Evolutionary conservation across 2,888 invertebrate genomes (phyloP).

Genomic region (Tetheella fluctuosa): DNA sequence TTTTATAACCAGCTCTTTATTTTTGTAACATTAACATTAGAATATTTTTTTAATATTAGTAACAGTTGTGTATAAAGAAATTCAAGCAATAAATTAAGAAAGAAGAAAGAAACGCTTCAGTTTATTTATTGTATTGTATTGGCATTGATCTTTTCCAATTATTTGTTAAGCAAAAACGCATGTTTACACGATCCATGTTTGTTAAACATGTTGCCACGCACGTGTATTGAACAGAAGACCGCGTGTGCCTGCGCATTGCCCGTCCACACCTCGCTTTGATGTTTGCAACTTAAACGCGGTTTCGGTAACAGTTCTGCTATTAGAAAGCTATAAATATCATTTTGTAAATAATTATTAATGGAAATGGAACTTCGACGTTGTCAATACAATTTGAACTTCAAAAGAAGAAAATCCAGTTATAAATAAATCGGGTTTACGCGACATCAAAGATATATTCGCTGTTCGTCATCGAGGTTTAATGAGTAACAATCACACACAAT

Average conservation of each 20-base stretch:
- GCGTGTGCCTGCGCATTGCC: slow-evolving; percentile 36
- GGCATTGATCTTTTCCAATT: slow-evolving; percentile 12
- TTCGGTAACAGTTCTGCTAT: slow-evolving; percentile 17
- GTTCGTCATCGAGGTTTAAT: background rate
- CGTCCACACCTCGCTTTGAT: slow-evolving; percentile 44
- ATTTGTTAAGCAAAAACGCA: slow-evolving; percentile 11
- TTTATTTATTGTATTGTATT: slow-evolving; percentile 2
- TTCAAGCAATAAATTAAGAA: background rate
- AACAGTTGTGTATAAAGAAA: background rate
- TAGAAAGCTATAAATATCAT: background rate
- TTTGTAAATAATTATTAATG: background rate
- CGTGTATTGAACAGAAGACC: slow-evolving; percentile 17
- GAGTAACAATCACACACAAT: background rate
- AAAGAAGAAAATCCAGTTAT: no score
- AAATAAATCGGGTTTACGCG: no score
- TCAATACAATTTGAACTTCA: no score
- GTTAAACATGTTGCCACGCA: slow-evolving; percentile 28
- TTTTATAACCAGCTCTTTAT: background rate
- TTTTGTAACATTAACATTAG: background rate
- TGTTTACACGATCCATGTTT: slow-evolving; percentile 31
- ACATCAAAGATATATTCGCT: no score
- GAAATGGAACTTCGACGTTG: no score
- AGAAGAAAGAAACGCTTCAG: background rate
- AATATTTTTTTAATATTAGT: background rate
- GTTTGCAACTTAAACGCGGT: slow-evolving; percentile 34